Evolutionary conservation across 2,888 invertebrate species (phyloP).

Genomic region (Drepanosiphum platanoidis): DNA sequence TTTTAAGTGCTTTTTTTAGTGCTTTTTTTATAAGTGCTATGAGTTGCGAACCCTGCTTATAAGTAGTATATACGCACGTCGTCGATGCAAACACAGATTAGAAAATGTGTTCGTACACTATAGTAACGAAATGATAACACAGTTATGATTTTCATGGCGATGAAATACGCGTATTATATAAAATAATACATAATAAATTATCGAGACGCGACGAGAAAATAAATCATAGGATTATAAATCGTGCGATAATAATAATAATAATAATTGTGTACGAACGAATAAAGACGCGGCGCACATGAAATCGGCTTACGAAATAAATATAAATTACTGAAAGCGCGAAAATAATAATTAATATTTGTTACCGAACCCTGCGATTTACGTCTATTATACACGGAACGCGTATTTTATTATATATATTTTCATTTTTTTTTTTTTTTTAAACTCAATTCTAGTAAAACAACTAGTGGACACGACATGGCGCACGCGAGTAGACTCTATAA

Average conservation of each 20-base stretch:
- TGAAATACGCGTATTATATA: not conserved
- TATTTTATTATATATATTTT: not conserved
- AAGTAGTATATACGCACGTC: not conserved
- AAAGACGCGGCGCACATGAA: not conserved
- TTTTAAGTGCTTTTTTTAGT: too few species aligned
- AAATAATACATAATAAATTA: not conserved
- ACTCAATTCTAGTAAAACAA: not conserved
- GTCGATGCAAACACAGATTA: not conserved
- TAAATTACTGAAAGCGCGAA: not conserved
- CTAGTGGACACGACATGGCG: not conserved
- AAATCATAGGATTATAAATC: constrained; percentile 6
- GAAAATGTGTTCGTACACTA: not conserved
- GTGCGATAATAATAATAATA: too few species aligned
- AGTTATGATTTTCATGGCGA: not conserved
- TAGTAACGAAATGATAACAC: not conserved
- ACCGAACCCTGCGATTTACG: not conserved
- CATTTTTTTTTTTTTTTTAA: too few species aligned
- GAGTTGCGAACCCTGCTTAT: not conserved
- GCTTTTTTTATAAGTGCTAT: too few species aligned
- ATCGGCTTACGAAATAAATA: constrained; percentile 1
- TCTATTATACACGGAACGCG: not conserved
- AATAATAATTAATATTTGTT: not conserved
- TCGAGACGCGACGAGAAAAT: not conserved
- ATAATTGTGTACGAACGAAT: constrained; percentile 3
- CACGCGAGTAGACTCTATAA: not conserved